Conservation (phyloP, 2,797 vertebrate species). For the Sebastes minor region DNA sequence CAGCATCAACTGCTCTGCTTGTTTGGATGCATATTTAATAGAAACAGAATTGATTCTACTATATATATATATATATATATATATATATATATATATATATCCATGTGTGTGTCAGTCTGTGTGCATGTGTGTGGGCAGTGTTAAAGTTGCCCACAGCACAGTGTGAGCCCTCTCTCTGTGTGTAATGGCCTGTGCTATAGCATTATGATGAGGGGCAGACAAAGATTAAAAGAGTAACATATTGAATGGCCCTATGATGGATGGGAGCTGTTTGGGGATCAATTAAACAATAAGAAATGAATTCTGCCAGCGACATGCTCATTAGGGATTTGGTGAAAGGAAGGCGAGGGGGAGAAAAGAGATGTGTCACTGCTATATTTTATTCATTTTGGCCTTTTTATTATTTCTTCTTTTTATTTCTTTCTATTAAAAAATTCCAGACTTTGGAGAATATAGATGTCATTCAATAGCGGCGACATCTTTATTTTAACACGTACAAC, state of each 20-base stretch:
- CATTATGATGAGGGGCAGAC: constrained; percentile 74
- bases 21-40: constrained; percentile 68
- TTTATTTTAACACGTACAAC: background rate
- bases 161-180: constrained; percentile 26
- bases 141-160: constrained; percentile 44
- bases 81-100: background rate
- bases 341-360: constrained; percentile 43
- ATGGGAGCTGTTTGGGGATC: constrained; percentile 81
- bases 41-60: constrained; percentile 25
- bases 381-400: constrained; percentile 37
- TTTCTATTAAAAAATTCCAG: background rate
- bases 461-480: background rate
- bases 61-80: background rate
- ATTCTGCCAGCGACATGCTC: constrained; percentile 82
- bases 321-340: constrained; percentile 75
- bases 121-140: constrained; percentile 10
- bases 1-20: constrained; percentile 52
- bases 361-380: constrained; percentile 43
- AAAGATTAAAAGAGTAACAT: constrained; percentile 75
- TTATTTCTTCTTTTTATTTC: background rate
- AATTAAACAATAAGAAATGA: constrained; percentile 83
- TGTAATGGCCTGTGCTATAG: constrained; percentile 70
- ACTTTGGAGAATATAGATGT: background rate
- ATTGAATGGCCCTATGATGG: constrained; percentile 79
- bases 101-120: background rate